Evolutionary conservation across 2,888 invertebrate species (phyloP).

Genomic region (Gnatocerus cornutus): DNA sequence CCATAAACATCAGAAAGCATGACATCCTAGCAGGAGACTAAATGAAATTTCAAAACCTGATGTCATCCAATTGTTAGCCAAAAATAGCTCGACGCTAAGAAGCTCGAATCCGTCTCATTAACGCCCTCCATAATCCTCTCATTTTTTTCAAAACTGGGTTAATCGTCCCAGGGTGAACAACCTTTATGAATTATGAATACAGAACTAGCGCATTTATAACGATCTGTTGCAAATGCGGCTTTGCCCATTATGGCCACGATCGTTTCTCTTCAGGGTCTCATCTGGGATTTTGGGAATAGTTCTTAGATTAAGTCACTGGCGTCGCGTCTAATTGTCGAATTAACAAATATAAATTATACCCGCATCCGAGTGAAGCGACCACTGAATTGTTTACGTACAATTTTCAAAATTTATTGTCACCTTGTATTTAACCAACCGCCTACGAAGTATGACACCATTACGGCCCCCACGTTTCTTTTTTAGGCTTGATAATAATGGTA

Average conservation of each 20-base stretch:
- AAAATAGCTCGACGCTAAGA: not conserved
- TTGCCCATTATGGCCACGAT: conserved; percentile 53
- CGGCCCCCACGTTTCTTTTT: conserved; percentile 22
- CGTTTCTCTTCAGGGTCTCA: conserved; percentile 6
- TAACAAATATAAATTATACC: conserved; percentile 10
- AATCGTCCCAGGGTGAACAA: conserved; percentile 35
- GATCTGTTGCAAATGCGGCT: conserved; percentile 33
- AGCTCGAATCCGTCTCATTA: not conserved
- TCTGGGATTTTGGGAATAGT: not conserved
- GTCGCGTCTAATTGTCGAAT: conserved; percentile 9
- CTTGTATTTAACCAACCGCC: conserved; percentile 54
- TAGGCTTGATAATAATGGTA: conserved; percentile 7
- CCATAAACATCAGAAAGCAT: not conserved
- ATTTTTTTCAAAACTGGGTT: conserved; percentile 23
- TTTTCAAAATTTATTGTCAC: conserved; percentile 57
- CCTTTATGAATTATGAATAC: conserved; percentile 31
- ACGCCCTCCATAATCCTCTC: not conserved
- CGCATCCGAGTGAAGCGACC: conserved; percentile 7
- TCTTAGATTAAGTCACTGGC: conserved; percentile 12
- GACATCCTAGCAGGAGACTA: not conserved
- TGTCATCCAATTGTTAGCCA: not conserved
- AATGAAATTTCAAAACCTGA: not conserved
- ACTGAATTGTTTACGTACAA: conserved; percentile 47
- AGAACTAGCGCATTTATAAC: conserved; percentile 19
- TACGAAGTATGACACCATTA: conserved; percentile 49